Evolutionary conservation across 2,888 invertebrate species (phyloP).

Genomic region (Drosophila ezoana): DNA sequence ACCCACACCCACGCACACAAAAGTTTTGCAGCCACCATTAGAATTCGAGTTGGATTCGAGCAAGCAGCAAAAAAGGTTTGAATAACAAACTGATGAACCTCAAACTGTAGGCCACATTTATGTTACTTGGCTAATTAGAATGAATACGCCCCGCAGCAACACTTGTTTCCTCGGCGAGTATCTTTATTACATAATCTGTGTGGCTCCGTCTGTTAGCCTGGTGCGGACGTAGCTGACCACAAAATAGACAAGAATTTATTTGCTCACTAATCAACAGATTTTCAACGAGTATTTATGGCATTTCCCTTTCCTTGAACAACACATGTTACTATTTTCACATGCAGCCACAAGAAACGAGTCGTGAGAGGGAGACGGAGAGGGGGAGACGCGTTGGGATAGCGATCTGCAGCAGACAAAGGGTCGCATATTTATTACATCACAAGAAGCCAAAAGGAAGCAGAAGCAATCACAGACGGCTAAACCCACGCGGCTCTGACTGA

Average conservation of each 20-base stretch:
- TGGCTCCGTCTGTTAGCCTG: conserved; percentile 1
- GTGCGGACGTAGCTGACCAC: conserved; percentile 51
- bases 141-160: conserved; percentile 51
- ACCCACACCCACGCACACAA: conserved; percentile 29
- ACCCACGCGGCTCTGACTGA: conserved; percentile 26
- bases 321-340: conserved; percentile 77
- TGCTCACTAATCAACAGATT: conserved; percentile 76
- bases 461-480: conserved; percentile 49
- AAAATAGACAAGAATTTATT: conserved; percentile 66
- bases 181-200: conserved; percentile 64
- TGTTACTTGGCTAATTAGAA: conserved; percentile 50
- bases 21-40: conserved; percentile 46
- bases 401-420: conserved; percentile 54
- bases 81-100: conserved; percentile 4
- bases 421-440: conserved; percentile 77
- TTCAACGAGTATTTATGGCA: conserved; percentile 70
- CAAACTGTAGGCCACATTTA: conserved; percentile 26
- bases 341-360: conserved; percentile 18
- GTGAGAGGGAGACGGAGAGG: conserved; percentile 3
- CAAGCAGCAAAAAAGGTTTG: conserved; percentile 25
- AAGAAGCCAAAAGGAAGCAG: conserved; percentile 54
- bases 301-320: conserved; percentile 55
- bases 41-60: conserved; percentile 42
- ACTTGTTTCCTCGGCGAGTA: conserved; percentile 51
- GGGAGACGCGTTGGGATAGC: conserved; percentile 22